Conservation (phyloP, 30 jellyfish, hydroid and myxozoan species). For the Morbakka virulenta region DNA sequence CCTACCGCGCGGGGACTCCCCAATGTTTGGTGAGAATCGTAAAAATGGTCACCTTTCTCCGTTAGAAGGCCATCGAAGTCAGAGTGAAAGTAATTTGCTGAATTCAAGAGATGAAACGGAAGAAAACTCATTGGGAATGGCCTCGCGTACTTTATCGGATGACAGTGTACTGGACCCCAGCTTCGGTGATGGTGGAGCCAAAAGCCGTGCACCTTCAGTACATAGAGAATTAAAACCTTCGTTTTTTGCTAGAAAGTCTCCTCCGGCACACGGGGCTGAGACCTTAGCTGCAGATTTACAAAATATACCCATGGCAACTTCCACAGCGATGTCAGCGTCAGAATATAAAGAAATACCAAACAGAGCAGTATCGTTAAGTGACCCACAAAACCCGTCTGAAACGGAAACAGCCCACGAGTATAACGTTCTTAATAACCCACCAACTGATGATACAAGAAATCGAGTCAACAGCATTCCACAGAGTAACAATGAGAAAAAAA, state of each 20-base stretch:
- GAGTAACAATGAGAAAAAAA: neutral
- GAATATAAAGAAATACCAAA: neutral
- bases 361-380: neutral
- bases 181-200: neutral
- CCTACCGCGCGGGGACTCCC: constrained; percentile 33
- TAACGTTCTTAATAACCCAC: neutral
- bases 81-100: neutral
- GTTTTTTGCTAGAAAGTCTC: neutral
- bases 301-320: neutral
- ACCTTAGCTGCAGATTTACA: neutral
- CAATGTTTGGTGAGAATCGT: too few relatives aligned
- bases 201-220: neutral
- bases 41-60: neutral
- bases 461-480: too few relatives aligned
- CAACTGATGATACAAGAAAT: neutral
- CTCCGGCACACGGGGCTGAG: neutral
- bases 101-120: neutral
- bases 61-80: neutral
- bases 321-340: neutral
- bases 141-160: neutral
- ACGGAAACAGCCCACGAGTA: neutral
- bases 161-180: neutral
- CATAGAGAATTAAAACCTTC: neutral
- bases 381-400: neutral
- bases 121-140: neutral